Percentiles rank a stretch among this genome's conserved stretches.
phyloP scores from a whole-genome alignment of 2,113 vertebrate species.

The Dipodomys spectabilis region DNA sequence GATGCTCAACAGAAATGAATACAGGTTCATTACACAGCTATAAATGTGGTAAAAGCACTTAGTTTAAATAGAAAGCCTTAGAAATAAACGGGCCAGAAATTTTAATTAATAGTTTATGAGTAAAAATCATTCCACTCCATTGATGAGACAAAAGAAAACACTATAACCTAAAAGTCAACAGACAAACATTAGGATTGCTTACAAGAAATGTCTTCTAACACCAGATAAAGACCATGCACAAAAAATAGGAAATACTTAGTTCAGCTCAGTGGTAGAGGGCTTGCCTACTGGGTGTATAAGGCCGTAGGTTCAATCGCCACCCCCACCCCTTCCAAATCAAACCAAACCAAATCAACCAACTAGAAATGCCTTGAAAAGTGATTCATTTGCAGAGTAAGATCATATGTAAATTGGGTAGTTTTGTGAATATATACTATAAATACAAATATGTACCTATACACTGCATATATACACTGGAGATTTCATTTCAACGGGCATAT shows the following conservation, averaged over 20 bases:
- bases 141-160: background rate
- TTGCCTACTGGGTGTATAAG: too few relatives aligned
- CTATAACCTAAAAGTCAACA: constrained; percentile 35
- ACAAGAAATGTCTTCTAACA: constrained; percentile 17
- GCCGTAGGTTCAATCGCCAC: too few relatives aligned
- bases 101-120: constrained; percentile 56
- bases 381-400: background rate
- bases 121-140: constrained; percentile 59
- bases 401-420: background rate
- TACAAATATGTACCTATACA: background rate
- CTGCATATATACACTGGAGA: background rate
- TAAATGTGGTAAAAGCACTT: constrained; percentile 17
- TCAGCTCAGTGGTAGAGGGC: too few relatives aligned
- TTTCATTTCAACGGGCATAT: background rate
- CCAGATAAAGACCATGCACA: constrained; percentile 27
- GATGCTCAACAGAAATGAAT: background rate
- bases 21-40: constrained; percentile 8
- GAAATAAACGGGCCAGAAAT: constrained; percentile 27
- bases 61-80: background rate
- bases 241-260: constrained; percentile 21
- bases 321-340: background rate
- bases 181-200: background rate
- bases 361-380: background rate
- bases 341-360: background rate
- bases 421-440: too few relatives aligned